Evolutionary conservation across 2,797 vertebrate species (phyloP).

Genomic region (Margarornis squamiger): DNA sequence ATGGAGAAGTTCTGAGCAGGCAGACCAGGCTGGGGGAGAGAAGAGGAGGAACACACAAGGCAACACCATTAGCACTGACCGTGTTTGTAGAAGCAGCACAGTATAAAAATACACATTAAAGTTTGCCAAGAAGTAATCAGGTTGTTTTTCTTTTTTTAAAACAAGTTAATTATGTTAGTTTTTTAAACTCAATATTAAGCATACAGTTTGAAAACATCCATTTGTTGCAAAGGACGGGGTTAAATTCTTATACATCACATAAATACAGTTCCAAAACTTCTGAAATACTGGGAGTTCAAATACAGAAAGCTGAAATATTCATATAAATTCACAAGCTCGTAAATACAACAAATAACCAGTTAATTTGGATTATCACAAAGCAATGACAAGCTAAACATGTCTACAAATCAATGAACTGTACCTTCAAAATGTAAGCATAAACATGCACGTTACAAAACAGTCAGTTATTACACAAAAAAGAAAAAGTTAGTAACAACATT

Average conservation of each 20-base stretch:
- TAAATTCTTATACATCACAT: neutral
- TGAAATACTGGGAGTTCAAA: neutral
- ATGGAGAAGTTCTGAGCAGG: constrained; percentile 98
- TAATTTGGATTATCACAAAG: constrained; percentile 50
- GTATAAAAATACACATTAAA: neutral
- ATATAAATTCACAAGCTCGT: neutral
- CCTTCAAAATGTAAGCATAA: constrained; percentile 55
- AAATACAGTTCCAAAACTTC: constrained; percentile 8
- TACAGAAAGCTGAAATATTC: neutral
- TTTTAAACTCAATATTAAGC: neutral
- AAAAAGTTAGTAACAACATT: constrained; percentile 54
- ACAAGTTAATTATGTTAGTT: constrained; percentile 50
- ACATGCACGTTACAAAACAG: constrained; percentile 33
- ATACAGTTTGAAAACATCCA: neutral
- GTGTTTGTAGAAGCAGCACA: neutral
- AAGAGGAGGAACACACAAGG: neutral
- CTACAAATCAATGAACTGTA: constrained; percentile 2
- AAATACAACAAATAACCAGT: constrained; percentile 24
- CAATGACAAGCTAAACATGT: constrained; percentile 35
- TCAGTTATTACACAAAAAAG: constrained; percentile 20
- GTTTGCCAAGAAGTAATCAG: neutral
- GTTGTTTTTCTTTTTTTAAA: neutral
- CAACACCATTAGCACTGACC: neutral
- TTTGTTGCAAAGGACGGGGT: neutral
- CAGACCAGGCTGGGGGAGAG: constrained; percentile 85